phyloP scores from a whole-genome alignment of 2,113 vertebrate genomes.

The Amphilophus citrinellus region DNA sequence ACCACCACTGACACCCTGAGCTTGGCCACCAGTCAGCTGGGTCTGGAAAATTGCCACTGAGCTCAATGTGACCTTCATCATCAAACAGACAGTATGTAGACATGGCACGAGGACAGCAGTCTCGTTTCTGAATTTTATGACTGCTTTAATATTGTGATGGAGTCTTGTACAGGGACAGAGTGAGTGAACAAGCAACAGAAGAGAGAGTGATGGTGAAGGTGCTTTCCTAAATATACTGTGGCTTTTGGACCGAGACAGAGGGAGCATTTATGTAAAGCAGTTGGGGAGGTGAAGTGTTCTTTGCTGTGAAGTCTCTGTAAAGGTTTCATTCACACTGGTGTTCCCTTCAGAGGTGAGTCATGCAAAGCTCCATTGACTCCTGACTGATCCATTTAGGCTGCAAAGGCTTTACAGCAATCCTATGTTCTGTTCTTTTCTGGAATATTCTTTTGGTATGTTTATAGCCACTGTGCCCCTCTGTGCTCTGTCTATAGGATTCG shows the following conservation, averaged over 20 bases:
- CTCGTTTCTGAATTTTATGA: slow-evolving; percentile 51
- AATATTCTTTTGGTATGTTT: not conserved
- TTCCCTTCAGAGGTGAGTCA: slow-evolving; percentile 57
- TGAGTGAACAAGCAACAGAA: slow-evolving; percentile 10
- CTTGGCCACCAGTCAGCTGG: slow-evolving; percentile 30
- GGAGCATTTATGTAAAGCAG: slow-evolving; percentile 14
- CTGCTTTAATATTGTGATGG: slow-evolving; percentile 48
- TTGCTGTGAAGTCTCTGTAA: slow-evolving; percentile 5
- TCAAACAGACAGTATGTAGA: slow-evolving; percentile 48
- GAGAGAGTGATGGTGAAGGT: slow-evolving; percentile 18
- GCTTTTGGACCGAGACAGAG: not conserved
- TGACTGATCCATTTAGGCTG: slow-evolving; percentile 52
- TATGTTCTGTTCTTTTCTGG: slow-evolving; percentile 16
- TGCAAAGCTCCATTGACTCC: slow-evolving; percentile 52
- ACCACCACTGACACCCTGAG: not conserved
- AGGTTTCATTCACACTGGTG: slow-evolving; percentile 41
- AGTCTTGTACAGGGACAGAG: slow-evolving; percentile 23
- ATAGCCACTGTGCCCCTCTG: slow-evolving; percentile 7
- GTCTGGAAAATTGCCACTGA: slow-evolving; percentile 52
- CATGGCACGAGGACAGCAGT: slow-evolving; percentile 6
- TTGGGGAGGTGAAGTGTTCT: slow-evolving; percentile 10
- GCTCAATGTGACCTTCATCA: slow-evolving; percentile 69
- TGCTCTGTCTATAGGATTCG: not conserved
- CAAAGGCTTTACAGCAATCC: slow-evolving; percentile 31
- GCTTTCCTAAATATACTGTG: slow-evolving; percentile 14